A percentile compares a stretch with the other conserved stretches of the same genome.
phyloP scores from a whole-genome alignment of 2,888 invertebrate genomes.

The Cantharis lateralis region DNA sequence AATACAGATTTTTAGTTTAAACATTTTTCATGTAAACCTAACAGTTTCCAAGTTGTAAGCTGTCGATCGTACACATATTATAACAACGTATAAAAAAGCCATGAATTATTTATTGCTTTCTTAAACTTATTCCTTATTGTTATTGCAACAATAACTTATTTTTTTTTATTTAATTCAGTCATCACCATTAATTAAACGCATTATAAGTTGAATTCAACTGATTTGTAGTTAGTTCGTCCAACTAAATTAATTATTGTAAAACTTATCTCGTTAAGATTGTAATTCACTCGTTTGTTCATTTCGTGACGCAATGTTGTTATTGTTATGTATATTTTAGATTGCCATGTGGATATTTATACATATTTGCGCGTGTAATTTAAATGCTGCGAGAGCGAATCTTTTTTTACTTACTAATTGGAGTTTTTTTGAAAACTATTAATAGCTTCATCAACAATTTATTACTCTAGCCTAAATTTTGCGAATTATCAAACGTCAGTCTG shows the following conservation, averaged over 20 bases:
- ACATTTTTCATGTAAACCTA: not conserved
- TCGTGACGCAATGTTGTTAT: not conserved
- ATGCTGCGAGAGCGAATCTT: not conserved
- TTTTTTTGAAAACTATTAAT: not conserved
- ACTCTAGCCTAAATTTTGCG: not conserved
- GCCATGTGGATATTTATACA: not conserved
- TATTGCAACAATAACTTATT: not conserved
- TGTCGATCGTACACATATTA: not conserved
- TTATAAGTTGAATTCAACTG: not conserved
- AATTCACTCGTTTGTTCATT: not conserved
- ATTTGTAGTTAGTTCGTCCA: not conserved
- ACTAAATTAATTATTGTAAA: not conserved
- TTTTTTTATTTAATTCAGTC: not conserved
- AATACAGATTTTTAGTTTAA: not conserved
- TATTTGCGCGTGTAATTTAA: not conserved
- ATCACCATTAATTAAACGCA: not conserved
- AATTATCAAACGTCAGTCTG: not conserved
- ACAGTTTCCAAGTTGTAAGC: not conserved
- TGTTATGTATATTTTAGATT: not conserved
- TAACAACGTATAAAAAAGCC: not conserved
- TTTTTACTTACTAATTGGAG: not conserved
- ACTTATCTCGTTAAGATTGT: not conserved
- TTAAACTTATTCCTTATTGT: not conserved
- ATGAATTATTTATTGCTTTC: not conserved
- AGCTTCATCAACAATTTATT: not conserved